Conservation (phyloP, 1,140 invertebrate genomes). For the Piezodorus guildinii region DNA sequence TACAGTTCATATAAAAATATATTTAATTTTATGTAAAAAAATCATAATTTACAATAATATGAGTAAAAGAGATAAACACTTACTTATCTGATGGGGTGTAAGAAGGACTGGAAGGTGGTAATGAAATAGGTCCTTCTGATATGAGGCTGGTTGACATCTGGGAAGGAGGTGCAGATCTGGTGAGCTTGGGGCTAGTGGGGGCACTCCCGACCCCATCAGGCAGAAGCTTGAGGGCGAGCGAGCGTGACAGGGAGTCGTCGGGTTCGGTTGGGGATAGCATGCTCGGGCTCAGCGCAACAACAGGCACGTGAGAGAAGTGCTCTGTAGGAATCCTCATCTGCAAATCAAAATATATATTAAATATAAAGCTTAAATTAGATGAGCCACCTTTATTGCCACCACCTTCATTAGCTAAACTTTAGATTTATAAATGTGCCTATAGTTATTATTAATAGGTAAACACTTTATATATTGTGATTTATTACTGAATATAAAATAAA, state of each 20-base stretch:
- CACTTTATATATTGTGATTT: no score
- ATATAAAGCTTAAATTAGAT: no score
- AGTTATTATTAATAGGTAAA: no score
- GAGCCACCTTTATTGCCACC: no score
- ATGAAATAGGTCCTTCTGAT: constrained; percentile 39
- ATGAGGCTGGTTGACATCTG: constrained; percentile 40
- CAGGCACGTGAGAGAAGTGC: constrained; percentile 88
- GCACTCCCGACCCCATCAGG: constrained; percentile 48
- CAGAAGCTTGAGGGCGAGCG: constrained; percentile 46
- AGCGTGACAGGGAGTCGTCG: constrained; percentile 45
- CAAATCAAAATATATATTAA: constrained; percentile 21
- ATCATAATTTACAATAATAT: no score
- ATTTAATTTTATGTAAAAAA: no score
- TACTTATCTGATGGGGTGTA: constrained; percentile 32
- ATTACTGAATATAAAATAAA: no score
- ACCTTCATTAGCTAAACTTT: no score
- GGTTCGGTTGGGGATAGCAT: constrained; percentile 56
- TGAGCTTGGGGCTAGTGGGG: constrained; percentile 49
- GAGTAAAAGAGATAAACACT: no score
- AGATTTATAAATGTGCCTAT: no score
- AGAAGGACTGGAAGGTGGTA: constrained; percentile 36
- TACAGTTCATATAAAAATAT: no score
- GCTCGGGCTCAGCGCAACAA: constrained; percentile 79
- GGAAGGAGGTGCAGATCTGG: constrained; percentile 35
- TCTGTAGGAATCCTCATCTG: constrained; percentile 93